phyloP scores from a whole-genome alignment of 2,888 invertebrate species.

The Drosophila maculinotata region DNA sequence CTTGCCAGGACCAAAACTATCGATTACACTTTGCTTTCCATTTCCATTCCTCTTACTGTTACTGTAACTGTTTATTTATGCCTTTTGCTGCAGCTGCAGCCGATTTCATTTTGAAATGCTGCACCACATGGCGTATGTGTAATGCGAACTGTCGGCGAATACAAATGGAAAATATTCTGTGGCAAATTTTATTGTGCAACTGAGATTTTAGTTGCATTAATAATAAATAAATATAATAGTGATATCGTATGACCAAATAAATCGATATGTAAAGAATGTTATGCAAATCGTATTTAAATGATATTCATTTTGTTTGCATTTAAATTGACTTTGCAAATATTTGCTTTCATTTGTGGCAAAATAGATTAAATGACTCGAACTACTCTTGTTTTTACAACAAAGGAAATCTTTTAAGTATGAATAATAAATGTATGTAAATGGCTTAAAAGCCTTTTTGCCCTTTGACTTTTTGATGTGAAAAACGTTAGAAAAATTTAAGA shows the following conservation, averaged over 20 bases:
- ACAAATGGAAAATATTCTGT: neutral
- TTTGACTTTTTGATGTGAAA: neutral
- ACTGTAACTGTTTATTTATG: constrained; percentile 38
- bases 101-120: constrained; percentile 13
- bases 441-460: neutral
- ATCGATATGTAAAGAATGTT: too few species aligned
- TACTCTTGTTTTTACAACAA: neutral
- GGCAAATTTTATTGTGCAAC: neutral
- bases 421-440: neutral
- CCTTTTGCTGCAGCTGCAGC: constrained; percentile 37
- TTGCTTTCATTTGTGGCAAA: neutral
- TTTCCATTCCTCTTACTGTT: constrained; percentile 5
- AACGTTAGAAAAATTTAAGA: neutral
- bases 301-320: neutral
- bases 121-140: constrained; percentile 35
- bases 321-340: neutral
- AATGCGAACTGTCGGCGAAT: constrained; percentile 1
- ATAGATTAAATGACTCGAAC: neutral
- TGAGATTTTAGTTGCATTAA: constrained; percentile 1
- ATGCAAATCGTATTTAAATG: constrained; percentile 12
- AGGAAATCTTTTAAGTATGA: neutral
- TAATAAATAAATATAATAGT: constrained; percentile 4
- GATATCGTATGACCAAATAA: too few species aligned
- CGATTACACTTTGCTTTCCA: constrained; percentile 35
- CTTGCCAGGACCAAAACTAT: constrained; percentile 33